Percentiles rank a stretch among this genome's conserved stretches.
Conservation (phyloP, 1,140 invertebrate species). For the Aphelenchoides besseyi region DNA sequence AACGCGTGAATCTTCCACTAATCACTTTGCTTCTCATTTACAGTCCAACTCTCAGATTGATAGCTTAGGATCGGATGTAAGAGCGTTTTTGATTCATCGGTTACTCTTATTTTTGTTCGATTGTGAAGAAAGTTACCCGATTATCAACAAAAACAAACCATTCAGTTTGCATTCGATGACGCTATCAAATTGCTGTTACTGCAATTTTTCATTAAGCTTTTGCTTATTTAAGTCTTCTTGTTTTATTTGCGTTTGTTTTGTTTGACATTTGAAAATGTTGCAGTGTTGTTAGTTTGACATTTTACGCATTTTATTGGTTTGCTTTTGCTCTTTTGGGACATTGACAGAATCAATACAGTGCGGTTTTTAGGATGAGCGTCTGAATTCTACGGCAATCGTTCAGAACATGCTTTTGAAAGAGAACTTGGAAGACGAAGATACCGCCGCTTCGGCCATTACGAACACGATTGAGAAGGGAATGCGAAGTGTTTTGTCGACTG, state of each 20-base stretch:
- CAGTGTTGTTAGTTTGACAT: too few species aligned
- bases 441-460: conserved; percentile 39
- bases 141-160: too few species aligned
- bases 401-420: conserved; percentile 51
- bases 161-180: neutral
- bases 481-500: conserved; percentile 48
- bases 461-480: conserved; percentile 51
- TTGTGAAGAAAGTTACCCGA: too few species aligned
- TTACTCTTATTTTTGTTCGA: neutral
- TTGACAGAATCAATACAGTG: too few species aligned
- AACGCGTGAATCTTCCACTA: neutral
- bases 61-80: neutral
- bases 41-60: neutral
- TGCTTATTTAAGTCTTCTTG: neutral
- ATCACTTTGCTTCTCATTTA: neutral
- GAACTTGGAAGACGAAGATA: conserved; percentile 42
- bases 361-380: conserved; percentile 24
- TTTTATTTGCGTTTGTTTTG: neutral
- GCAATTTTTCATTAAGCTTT: neutral
- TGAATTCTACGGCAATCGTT: conserved; percentile 29
- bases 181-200: neutral
- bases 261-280: too few species aligned
- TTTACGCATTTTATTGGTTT: too few species aligned
- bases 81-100: neutral
- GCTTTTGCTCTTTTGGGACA: neutral